Conservation (phyloP, 2,113 vertebrate genomes). For the Engraulis encrasicolus region DNA sequence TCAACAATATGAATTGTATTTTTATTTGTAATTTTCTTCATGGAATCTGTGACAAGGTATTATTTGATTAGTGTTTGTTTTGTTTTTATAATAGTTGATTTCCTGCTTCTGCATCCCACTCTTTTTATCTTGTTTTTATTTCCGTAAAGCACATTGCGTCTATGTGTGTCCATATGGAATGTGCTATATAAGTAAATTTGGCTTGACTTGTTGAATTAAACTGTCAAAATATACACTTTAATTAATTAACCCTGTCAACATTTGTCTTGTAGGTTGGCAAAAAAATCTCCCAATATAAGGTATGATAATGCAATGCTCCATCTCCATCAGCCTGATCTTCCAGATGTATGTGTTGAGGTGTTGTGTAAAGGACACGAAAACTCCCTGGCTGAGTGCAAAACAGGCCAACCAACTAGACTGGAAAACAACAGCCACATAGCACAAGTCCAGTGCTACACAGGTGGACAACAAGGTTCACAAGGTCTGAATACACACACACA, state of each 20-base stretch:
- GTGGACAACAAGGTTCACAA: neutral
- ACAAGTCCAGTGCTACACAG: neutral
- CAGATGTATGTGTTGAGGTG: conserved; percentile 68
- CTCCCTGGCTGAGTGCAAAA: conserved; percentile 83
- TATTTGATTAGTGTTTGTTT: no score
- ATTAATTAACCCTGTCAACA: neutral
- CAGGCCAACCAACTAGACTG: conserved; percentile 47
- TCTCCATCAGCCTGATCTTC: fast-evolving
- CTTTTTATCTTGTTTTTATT: no score
- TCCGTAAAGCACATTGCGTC: no score
- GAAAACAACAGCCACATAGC: neutral
- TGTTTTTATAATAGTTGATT: no score
- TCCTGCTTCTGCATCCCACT: no score
- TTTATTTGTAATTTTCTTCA: no score
- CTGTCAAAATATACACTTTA: no score
- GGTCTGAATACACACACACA: neutral
- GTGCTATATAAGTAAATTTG: no score
- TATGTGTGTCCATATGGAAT: no score
- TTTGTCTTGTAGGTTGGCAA: conserved; percentile 17
- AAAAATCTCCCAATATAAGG: neutral
- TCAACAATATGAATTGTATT: no score
- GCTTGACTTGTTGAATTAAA: no score
- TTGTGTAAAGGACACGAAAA: conserved; percentile 84
- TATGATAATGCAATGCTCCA: fast-evolving
- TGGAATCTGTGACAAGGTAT: no score